A percentile compares a stretch with the other conserved stretches of the same genome.
Conservation (phyloP, 2,888 invertebrate genomes). For the Pristionchus japonicus region DNA sequence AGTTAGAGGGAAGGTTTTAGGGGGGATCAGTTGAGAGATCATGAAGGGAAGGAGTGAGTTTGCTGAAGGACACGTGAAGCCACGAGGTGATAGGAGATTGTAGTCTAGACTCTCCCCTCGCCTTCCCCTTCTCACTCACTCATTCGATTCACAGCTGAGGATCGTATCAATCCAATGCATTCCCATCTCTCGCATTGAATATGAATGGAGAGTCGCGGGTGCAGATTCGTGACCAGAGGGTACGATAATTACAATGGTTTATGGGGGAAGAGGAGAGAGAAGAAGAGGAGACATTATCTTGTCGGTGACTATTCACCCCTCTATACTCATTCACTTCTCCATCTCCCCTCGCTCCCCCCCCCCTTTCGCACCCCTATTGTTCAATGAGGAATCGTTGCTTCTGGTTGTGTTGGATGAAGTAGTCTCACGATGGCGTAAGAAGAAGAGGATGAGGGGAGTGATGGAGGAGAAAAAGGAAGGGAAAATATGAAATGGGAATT, state of each 20-base stretch:
- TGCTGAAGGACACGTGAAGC: conserved; percentile 17
- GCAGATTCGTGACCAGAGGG: conserved; percentile 10
- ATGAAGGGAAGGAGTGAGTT: neutral
- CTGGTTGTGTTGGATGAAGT: neutral
- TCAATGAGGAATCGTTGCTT: neutral
- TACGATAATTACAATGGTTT: conserved; percentile 17
- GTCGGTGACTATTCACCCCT: conserved; percentile 10
- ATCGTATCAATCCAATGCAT: neutral
- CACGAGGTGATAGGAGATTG: conserved; percentile 18
- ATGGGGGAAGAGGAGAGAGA: neutral
- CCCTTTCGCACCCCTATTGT: conserved; percentile 7
- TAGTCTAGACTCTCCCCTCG: neutral
- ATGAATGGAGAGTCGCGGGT: neutral
- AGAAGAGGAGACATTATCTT: conserved; percentile 26
- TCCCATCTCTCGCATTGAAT: conserved; percentile 5
- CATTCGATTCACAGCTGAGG: neutral
- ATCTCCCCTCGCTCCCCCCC: neutral
- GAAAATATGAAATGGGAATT: conserved; percentile 3
- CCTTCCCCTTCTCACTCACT: neutral
- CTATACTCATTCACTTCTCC: neutral
- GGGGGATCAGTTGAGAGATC: neutral
- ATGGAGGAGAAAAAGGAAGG: neutral
- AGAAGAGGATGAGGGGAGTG: neutral
- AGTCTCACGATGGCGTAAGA: neutral
- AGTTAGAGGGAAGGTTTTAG: neutral